Base-by-base conservation (phyloP, 37 sponge, comb jelly and placozoan genomes). In the Agelas oroides region DNA sequence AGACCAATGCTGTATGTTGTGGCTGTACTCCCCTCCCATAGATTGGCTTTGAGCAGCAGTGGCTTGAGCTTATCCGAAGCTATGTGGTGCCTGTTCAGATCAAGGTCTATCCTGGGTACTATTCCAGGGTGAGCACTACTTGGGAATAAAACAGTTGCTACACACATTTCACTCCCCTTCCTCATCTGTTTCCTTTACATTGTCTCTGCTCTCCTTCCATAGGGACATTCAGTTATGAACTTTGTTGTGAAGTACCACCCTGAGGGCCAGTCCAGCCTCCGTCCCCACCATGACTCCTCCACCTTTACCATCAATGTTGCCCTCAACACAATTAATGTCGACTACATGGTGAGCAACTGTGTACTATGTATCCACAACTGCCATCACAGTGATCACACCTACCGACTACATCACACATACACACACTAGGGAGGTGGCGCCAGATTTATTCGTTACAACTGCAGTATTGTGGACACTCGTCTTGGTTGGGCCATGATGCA, bases 251-350 rank as follows among this genome's bases (percentile, higher is more conserved):
- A 94, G 87, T 98, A 98, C 65, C 78, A 83, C 39, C 95, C 91
- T n/a, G 35, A 78, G 18, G 95, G 96, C 14, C 99, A 98, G 82
- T 21, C 76, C 30, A 53, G 70, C 25, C 91, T 98, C 31, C 71
- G 92, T n/a, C 96, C 99, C 38, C 99, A 98, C 61, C 99, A 98
- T 56, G 99, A 98, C 67, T 83, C 97, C 30, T 94, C 99, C 31
- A 98, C 99, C 0, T 98, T 91, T 70, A 98, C 99, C 56, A 96
- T 94, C 59, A 98, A 98, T 81, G 92, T 94, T 39, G 96, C 96
- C 8, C 94, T 98, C 57, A 86, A 80, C 25, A 33, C 85, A 46
- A 86, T 82, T 53, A 89, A 87, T 0, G 75, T 94, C 36, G 99
- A 98, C 59, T 86, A 92, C 71, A 71, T 89, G 87, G 97, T 94